Percentiles rank a stretch among this genome's conserved stretches.
phyloP scores from a whole-genome alignment of 2,888 invertebrate genomes.

The Prosopocoilus inquinatus region DNA sequence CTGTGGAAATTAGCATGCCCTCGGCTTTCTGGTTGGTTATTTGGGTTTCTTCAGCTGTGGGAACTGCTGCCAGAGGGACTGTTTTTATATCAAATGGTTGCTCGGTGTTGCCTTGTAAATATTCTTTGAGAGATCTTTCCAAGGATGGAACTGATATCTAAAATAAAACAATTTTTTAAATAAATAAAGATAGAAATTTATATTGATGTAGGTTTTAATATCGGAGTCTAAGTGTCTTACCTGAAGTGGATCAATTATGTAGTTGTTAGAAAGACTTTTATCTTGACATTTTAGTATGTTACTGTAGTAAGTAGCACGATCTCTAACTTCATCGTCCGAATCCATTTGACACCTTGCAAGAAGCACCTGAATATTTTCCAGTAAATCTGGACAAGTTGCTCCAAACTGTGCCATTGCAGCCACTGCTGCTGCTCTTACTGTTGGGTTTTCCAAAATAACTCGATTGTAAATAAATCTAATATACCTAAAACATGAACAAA shows the following conservation, averaged over 20 bases:
- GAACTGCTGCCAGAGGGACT: constrained; percentile 69
- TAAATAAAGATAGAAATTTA: background rate
- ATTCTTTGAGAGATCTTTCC: constrained; percentile 83
- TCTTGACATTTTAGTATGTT: constrained; percentile 75
- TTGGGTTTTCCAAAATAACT: constrained; percentile 94
- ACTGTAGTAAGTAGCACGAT: constrained; percentile 95
- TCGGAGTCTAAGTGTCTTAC: constrained; percentile 37
- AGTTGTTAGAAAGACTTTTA: constrained; percentile 70
- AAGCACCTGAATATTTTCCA: constrained; percentile 80
- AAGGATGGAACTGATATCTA: constrained; percentile 82
- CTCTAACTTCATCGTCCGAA: constrained; percentile 97
- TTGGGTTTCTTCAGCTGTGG: constrained; percentile 49
- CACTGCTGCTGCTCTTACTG: constrained; percentile 95
- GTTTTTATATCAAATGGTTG: constrained; percentile 81
- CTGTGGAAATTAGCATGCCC: constrained; percentile 45
- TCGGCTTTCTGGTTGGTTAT: constrained; percentile 45
- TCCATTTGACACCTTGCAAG: constrained; percentile 90
- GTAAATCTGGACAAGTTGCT: constrained; percentile 85
- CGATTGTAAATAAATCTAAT: constrained; percentile 85
- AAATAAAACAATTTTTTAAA: constrained; percentile 23
- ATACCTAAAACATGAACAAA: constrained; percentile 55
- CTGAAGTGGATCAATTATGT: constrained; percentile 71
- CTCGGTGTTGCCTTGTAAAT: constrained; percentile 69
- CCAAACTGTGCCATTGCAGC: constrained; percentile 98
- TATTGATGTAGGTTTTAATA: background rate